These are phyloP conservation scores for Coenobita brevimanus DNA, from an alignment of 1,140 invertebrate genomes.

Conservation along the genomic window DNA sequence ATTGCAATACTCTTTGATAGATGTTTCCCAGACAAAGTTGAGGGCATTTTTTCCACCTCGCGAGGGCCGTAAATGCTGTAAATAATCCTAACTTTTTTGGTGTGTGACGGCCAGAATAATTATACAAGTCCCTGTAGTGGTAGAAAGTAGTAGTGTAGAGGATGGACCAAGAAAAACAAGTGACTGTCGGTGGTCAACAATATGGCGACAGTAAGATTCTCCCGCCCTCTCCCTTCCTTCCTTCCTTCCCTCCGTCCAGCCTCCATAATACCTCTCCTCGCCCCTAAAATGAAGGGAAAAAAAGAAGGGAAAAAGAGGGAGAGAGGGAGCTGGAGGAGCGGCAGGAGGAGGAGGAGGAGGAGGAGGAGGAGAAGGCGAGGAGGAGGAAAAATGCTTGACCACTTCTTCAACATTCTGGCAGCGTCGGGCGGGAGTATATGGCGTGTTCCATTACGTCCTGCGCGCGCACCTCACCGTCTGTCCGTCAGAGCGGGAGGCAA, in stretches of 20 bases:
- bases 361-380: too few species aligned
- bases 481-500: background rate
- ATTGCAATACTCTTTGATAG: too few species aligned
- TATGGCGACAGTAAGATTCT: background rate
- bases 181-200: slow-evolving; percentile 25
- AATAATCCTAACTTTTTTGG: too few species aligned
- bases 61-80: too few species aligned
- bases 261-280: background rate
- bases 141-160: too few species aligned
- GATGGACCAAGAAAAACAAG: too few species aligned
- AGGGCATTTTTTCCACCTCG: too few species aligned
- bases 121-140: too few species aligned
- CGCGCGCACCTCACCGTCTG: slow-evolving; percentile 41
- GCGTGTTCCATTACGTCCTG: slow-evolving; percentile 54
- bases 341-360: background rate
- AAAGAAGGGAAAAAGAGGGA: background rate
- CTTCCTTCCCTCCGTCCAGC: background rate
- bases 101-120: too few species aligned
- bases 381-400: slow-evolving; percentile 20
- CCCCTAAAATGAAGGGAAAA: background rate
- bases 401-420: slow-evolving; percentile 51
- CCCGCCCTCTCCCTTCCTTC: background rate
- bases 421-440: slow-evolving; percentile 30
- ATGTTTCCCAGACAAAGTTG: too few species aligned
- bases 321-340: background rate